Conservation (phyloP, 2,797 vertebrate species). For the Orestias chungarensis region DNA sequence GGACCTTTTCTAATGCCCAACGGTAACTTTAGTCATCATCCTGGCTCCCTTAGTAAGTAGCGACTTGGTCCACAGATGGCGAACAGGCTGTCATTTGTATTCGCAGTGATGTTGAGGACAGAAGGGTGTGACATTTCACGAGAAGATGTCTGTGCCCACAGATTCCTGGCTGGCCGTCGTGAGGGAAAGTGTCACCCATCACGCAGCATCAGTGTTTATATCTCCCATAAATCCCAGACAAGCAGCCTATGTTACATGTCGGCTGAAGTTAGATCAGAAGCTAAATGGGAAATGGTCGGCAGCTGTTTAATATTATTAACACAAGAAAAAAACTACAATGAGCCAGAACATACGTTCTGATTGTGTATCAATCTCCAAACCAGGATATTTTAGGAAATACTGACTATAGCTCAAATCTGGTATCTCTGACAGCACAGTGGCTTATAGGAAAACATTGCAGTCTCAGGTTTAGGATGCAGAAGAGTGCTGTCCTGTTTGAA, state of each 20-base stretch:
- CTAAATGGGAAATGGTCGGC: neutral
- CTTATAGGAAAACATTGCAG: neutral
- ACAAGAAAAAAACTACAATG: conserved; percentile 1
- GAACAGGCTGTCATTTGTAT: conserved; percentile 79
- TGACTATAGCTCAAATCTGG: neutral
- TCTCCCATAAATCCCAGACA: conserved; percentile 20
- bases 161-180: conserved; percentile 49
- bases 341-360: neutral
- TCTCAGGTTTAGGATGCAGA: neutral
- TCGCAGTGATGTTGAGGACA: conserved; percentile 71
- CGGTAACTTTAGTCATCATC: conserved; percentile 40
- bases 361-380: neutral
- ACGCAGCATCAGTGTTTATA: conserved; percentile 35
- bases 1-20: conserved; percentile 9
- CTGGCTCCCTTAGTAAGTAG: conserved; percentile 37
- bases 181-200: conserved; percentile 48
- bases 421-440: conserved; percentile 5
- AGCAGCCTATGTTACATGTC: conserved; percentile 33
- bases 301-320: neutral
- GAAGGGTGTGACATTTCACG: conserved; percentile 82
- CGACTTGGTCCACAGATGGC: conserved; percentile 76
- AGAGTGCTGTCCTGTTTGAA: neutral
- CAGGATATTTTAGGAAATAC: conserved; percentile 1
- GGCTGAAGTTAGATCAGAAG: conserved; percentile 25
- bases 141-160: conserved; percentile 74